Base-by-base conservation (phyloP, 2,797 vertebrate genomes). In the Girardinus metallicus region DNA sequence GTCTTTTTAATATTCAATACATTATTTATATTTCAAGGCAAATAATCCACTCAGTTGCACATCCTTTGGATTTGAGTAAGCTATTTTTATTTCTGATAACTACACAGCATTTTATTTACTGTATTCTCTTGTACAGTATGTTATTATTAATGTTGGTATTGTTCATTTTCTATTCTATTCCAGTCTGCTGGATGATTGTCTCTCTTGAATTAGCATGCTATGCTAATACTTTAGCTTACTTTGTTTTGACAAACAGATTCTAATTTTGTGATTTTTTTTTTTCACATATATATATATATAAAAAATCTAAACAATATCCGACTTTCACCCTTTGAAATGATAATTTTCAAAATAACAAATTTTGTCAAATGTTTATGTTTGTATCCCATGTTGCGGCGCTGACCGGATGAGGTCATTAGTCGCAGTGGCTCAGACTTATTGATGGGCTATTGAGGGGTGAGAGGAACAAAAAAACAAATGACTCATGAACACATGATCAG, bases 391-490 rank as follows among this genome's bases (percentile, higher is more conserved):
- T 62, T 43, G 80, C 60, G 74, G 60, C 84, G 87, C 82, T 72
- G 77, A 85, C 76, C 51, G 80, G 79, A 90, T 87, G 80, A 90
- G 83, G 57, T 51, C 57, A 49, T 62, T 60, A 47, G 72, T 86
- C 66, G 89, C 87, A 88, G 83, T 70, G 62, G 9, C 80, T 85
- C 80, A 83, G 88, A 84, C 83, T 83, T 91, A 91, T 88, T 92
- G 89, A 94, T 86, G 88, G 90, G 82, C 87, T 91, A 85, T 88
- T 89, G 86, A 84, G 79, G 87, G 83, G 75, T 89, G 85, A 85
- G 80, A 89, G 82, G 73, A 86, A 87, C 66, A 77, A 87, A 89
- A 89, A 94, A 93, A 76, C 85, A 93, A 86, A 88, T 91, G 89
- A 94, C 75, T 87, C 88, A 90, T 85, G 84, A 84, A 85, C 83